Evolutionary conservation across 2,888 invertebrate species (phyloP).

Genomic region (Synanthedon myopaeformis): DNA sequence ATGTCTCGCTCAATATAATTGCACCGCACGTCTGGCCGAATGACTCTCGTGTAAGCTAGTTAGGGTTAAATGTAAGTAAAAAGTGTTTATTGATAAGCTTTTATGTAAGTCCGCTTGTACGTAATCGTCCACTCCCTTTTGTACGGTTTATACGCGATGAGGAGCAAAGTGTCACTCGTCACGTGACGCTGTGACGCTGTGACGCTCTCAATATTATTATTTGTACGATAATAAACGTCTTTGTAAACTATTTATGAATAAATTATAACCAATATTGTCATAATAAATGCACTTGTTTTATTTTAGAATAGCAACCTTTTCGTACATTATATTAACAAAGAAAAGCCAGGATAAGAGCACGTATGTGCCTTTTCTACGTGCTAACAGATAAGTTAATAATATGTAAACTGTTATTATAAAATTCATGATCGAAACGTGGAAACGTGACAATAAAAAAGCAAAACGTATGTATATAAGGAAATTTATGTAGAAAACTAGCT

Average conservation of each 20-base stretch:
- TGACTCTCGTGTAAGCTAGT: slow-evolving; percentile 34
- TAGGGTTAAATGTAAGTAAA: slow-evolving; percentile 47
- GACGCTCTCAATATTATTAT: slow-evolving; percentile 21
- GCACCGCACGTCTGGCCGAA: slow-evolving; percentile 34
- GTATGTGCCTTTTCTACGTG: no score
- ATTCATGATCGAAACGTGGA: no score
- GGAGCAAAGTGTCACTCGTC: neutral
- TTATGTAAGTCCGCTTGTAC: slow-evolving; percentile 21
- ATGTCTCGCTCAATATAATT: neutral
- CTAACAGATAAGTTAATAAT: no score
- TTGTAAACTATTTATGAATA: slow-evolving; percentile 70
- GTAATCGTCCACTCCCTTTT: slow-evolving; percentile 31
- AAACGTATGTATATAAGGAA: no score
- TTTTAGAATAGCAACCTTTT: slow-evolving; percentile 11
- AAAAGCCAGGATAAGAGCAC: no score
- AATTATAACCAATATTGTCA: slow-evolving; percentile 67
- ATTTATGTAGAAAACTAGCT: no score
- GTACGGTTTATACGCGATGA: neutral
- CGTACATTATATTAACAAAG: no score
- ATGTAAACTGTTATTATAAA: no score
- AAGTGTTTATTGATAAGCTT: slow-evolving; percentile 24
- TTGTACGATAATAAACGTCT: slow-evolving; percentile 61
- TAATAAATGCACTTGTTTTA: slow-evolving; percentile 30
- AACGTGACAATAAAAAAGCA: no score
- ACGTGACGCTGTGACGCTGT: neutral